phyloP scores from a whole-genome alignment of 64 coral and sea anemone species.

The Platygyra sinensis region DNA sequence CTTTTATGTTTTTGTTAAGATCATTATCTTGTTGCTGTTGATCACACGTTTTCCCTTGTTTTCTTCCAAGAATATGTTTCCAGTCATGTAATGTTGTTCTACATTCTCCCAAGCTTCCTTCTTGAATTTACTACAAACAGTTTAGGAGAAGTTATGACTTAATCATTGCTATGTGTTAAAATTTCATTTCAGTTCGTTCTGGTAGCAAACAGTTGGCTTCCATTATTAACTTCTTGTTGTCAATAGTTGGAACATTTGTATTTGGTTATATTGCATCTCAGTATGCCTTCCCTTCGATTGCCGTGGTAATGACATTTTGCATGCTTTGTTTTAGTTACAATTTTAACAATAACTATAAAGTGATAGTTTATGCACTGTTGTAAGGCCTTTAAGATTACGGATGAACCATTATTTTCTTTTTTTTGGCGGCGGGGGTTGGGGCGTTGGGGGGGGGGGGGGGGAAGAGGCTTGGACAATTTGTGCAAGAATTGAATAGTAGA shows the following conservation, averaged over 20 bases:
- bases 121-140: too few species aligned
- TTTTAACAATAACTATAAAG: too few species aligned
- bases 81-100: too few species aligned
- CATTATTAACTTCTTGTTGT: constrained; percentile 81
- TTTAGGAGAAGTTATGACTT: neutral
- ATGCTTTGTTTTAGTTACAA: neutral
- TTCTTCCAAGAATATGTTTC: too few species aligned
- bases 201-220: constrained; percentile 74
- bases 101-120: too few species aligned
- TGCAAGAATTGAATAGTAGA: neutral
- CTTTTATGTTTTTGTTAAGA: too few species aligned
- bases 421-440: neutral
- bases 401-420: too few species aligned
- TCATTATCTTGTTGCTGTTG: too few species aligned
- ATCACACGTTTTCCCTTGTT: too few species aligned
- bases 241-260: constrained; percentile 69
- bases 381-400: too few species aligned
- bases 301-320: constrained; percentile 58
- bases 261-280: constrained; percentile 89
- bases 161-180: neutral
- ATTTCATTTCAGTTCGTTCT: constrained; percentile 74
- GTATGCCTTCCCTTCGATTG: constrained; percentile 82
- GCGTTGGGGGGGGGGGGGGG: neutral
- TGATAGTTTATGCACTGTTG: too few species aligned
- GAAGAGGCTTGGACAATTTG: neutral